Conservation (phyloP, 1,140 invertebrate species). For the Acromyrmex charruanus region DNA sequence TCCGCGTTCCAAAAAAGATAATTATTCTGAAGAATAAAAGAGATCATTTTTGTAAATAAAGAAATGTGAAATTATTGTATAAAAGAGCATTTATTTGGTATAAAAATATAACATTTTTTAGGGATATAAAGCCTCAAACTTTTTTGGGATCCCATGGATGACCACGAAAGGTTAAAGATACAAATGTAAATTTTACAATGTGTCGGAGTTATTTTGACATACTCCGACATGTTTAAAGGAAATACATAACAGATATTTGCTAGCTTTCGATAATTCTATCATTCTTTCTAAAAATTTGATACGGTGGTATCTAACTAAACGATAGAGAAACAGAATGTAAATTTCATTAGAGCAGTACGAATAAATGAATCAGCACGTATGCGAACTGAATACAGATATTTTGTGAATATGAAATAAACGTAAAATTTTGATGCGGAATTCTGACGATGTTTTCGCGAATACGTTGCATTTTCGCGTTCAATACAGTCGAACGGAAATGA, state of each 20-base stretch:
- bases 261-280: constrained; percentile 1
- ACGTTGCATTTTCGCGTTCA: constrained; percentile 38
- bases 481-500: constrained; percentile 35
- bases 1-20: too few relatives aligned
- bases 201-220: constrained; percentile 19
- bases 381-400: constrained; percentile 47
- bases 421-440: constrained; percentile 29
- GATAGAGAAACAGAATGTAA: constrained; percentile 39
- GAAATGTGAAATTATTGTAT: too few relatives aligned
- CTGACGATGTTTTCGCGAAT: neutral
- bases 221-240: neutral
- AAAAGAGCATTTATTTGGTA: too few relatives aligned
- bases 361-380: constrained; percentile 47
- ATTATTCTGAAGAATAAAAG: too few relatives aligned
- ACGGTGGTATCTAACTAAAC: constrained; percentile 16
- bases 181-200: constrained; percentile 21
- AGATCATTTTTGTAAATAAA: too few relatives aligned
- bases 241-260: constrained; percentile 29
- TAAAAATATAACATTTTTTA: too few relatives aligned
- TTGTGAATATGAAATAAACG: constrained; percentile 52
- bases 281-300: constrained; percentile 39
- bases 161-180: neutral
- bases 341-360: constrained; percentile 42
- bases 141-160: too few relatives aligned
- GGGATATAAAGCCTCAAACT: too few relatives aligned